Base-by-base conservation (phyloP, 2,113 vertebrate genomes). In the Megaptera novaeangliae region DNA sequence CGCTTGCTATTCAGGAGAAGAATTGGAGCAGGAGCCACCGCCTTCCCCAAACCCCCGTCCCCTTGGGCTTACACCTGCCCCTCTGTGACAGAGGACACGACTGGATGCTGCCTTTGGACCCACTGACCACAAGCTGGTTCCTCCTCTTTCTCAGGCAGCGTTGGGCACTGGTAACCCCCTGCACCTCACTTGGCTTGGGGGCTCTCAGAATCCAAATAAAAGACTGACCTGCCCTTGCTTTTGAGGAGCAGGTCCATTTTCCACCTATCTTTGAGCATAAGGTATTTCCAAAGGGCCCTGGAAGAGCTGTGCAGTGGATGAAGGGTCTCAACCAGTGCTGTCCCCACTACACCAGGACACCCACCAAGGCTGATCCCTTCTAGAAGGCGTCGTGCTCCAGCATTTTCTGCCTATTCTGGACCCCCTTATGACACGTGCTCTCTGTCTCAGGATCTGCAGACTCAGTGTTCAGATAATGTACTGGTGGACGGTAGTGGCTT, bases 11-110 rank as follows among this genome's bases (percentile, higher is more conserved):
- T 31, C 44, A 11, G 13, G 20, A 14, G 3, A 57, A 44, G 27
- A 72, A 39, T 1, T 44, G 14, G 2, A 91, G 52, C 27, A 69
- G 36, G 64, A 49, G 31, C 41, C 17, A 25, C 34, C 18, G 1
- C 0, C 74, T 52, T 64, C 61, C 49, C 25, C 49, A 14, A n/a
- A 4, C 2, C 14, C 18, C 0, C 25, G 5, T 12, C 8, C 7
- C 52, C 29, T 0, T 46, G 46, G 15, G 6, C 13, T 91, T 64
- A 15, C 2, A 21, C 29, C 29, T 89, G 55, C 15, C 34, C 17
- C 52, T 85, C 11, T 49, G 29, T 36, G 59, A 10, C 46, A 39
- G 36, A 82, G 36, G 17, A 49, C 15, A 77, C 17, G 18, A 57
- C 66, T n/a, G 12, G 31, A 9, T 13, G 13, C 7, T 49, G 34